Evolutionary conservation across 1,140 invertebrate genomes (phyloP).

Genomic region (Hormaphis cornu): DNA sequence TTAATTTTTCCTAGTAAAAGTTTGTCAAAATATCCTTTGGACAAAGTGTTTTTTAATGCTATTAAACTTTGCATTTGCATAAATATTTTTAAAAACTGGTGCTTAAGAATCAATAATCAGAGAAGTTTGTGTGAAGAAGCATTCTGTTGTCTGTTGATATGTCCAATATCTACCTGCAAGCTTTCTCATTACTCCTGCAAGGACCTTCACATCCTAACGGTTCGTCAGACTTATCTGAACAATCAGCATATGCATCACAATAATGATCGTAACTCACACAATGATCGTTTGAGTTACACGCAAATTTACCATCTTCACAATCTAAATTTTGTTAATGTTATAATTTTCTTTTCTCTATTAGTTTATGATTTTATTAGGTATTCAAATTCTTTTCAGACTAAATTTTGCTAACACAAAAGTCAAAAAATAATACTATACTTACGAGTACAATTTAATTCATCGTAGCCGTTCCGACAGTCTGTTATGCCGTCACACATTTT

Average conservation of each 20-base stretch:
- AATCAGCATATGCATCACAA: slow-evolving; percentile 56
- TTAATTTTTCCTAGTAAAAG: too few species aligned
- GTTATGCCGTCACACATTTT: slow-evolving; percentile 62
- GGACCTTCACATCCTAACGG: slow-evolving; percentile 49
- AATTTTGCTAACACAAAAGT: too few species aligned
- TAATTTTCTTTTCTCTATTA: too few species aligned
- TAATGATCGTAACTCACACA: slow-evolving; percentile 52
- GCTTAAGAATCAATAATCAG: neutral
- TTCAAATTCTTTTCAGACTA: too few species aligned
- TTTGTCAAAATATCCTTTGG: too few species aligned
- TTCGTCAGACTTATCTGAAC: slow-evolving; percentile 59
- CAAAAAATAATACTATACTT: slow-evolving; percentile 50
- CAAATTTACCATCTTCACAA: slow-evolving; percentile 24
- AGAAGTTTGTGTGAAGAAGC: neutral
- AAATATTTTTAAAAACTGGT: neutral
- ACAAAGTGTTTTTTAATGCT: too few species aligned
- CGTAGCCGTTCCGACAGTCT: slow-evolving; percentile 70
- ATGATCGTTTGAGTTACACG: slow-evolving; percentile 37
- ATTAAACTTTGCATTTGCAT: neutral
- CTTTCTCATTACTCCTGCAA: slow-evolving; percentile 49
- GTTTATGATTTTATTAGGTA: too few species aligned
- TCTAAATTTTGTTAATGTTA: slow-evolving; percentile 11
- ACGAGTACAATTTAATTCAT: slow-evolving; percentile 65
- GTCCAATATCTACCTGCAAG: slow-evolving; percentile 43
- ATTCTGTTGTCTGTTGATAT: too few species aligned